Base-by-base conservation (phyloP, 2,888 invertebrate species). In the Diogma glabrata region DNA sequence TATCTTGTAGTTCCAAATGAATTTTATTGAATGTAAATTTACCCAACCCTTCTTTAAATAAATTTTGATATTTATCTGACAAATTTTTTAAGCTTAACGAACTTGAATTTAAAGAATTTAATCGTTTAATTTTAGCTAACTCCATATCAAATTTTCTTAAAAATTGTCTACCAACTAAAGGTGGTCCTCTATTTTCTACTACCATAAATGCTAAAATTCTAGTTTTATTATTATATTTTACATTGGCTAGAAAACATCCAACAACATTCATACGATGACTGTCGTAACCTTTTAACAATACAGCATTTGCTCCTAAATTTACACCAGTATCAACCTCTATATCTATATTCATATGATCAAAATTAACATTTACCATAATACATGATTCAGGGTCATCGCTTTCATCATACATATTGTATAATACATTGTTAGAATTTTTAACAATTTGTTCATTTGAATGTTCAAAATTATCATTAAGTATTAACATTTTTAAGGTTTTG, bases 1-100 rank as follows among this genome's bases (percentile, higher is more conserved):
- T 33, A n/a, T 33, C 33, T 33, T 33, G 33, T 33, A 33, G 10
- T n/a, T 17, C n/a, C 33, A 51, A 26, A 24, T 38, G 47, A 7
- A 33, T 33, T 23, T 51, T 51, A 9, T n/a, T 47, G 16, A 47
- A 40, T 19, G 33, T 51, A 24, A 38, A 51, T 10, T 14, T 51
- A 48, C 47, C 51, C n/a, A 51, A 3, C 8, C 10, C 16, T 12
- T 47, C 16, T 10, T 14, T 38, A 38, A 51, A 51, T 10, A 51
- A 47, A n/a, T 40, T 14, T 14, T 19, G 36, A 48, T 36, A 48
- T 33, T 20, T 38, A 10, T 36, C 20, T 23, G 14, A 40, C 26
- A 30, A 47, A 12, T 36, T 49, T 22, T 16, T 47, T 24, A 16
- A 24, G n/a, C 12, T n/a, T 24, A 16, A 24, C n/a, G 23, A 2